A percentile compares a stretch with the other conserved stretches of the same genome.
These are phyloP conservation scores for Macrophya annulata DNA, from an alignment of 2,888 invertebrate genomes.

Conservation along the genomic window DNA sequence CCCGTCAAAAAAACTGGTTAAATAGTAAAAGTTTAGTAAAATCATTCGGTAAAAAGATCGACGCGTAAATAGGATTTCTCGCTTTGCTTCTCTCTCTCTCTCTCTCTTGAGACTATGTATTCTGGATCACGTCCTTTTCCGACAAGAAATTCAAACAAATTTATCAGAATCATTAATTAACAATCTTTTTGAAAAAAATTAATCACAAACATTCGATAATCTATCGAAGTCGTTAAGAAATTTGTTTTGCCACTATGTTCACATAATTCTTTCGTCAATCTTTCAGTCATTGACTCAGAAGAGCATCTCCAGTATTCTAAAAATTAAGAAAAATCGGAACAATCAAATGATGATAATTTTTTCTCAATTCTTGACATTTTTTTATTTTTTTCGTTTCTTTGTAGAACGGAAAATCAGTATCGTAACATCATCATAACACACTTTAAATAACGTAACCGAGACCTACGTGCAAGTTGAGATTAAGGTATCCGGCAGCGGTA, in stretches of 20 bases:
- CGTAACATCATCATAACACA: conserved; percentile 18
- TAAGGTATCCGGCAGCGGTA: neutral
- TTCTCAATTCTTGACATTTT: neutral
- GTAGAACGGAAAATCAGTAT: neutral
- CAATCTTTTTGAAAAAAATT: neutral
- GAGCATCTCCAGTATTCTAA: neutral
- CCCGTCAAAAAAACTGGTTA: conserved; percentile 43
- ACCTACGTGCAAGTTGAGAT: neutral
- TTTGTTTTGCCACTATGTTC: neutral
- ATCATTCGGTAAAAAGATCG: neutral
- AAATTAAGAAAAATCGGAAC: neutral
- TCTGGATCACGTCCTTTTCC: neutral
- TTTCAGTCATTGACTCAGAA: neutral
- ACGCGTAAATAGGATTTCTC: neutral
- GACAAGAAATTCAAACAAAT: neutral
- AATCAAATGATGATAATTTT: no score
- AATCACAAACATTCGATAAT: conserved; percentile 42
- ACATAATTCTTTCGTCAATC: neutral
- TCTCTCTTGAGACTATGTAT: neutral
- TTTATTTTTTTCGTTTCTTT: no score
- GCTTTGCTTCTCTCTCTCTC: neutral
- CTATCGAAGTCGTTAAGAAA: neutral
- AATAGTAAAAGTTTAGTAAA: conserved; percentile 35
- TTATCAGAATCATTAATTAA: conserved; percentile 11
- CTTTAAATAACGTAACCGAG: neutral